Conservation (phyloP, 2,113 vertebrate species). For the Eptatretus burgeri region DNA sequence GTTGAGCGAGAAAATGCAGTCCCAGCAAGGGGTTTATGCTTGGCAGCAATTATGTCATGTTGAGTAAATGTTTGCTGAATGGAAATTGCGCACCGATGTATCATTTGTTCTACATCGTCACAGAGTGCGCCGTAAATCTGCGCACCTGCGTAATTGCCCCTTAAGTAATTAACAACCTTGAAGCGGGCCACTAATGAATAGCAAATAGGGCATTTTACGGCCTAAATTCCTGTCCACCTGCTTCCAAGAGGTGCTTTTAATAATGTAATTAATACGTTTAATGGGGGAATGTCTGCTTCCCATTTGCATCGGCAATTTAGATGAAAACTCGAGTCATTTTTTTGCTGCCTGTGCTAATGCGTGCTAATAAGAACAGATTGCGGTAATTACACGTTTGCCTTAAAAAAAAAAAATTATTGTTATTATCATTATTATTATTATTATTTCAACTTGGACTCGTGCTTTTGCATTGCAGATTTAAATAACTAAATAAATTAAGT, state of each 20-base stretch:
- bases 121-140: slow-evolving; percentile 2
- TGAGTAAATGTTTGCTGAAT: no score
- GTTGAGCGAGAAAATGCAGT: no score
- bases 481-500: no score
- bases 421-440: no score
- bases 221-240: neutral
- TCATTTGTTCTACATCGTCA: no score
- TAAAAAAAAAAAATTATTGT: no score
- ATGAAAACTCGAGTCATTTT: neutral
- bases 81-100: no score
- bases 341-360: neutral
- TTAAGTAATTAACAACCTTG: slow-evolving; percentile 5
- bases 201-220: slow-evolving; percentile 2
- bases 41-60: no score
- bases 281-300: neutral
- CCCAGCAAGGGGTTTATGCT: no score
- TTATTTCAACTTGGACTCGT: no score
- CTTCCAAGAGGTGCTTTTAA: neutral
- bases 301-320: neutral
- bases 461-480: no score
- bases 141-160: slow-evolving; percentile 6
- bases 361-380: slow-evolving; percentile 1
- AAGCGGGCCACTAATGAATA: slow-evolving; percentile 5
- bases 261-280: slow-evolving; percentile 4
- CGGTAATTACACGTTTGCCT: neutral